Base-by-base conservation (phyloP, 2,113 vertebrate genomes). In the Pomatostomus ruficeps region DNA sequence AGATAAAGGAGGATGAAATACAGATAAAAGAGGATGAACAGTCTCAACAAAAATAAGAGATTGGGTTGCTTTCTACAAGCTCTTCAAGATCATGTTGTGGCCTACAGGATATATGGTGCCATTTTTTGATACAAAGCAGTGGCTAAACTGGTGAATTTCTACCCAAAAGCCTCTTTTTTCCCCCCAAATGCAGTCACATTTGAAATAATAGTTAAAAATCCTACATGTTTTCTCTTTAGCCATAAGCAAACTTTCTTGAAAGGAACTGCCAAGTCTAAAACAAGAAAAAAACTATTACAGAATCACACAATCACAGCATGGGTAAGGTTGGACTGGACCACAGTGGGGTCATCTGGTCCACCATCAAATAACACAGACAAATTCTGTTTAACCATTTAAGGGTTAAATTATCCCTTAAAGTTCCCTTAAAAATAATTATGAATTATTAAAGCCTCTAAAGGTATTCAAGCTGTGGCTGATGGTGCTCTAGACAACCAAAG, bases 21-120 rank as follows among this genome's bases (percentile, higher is more conserved):
- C 19, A 63, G 67, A 48, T 14, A 42, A 55, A 54, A 38, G 25
- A 87, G 23, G 45, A 9, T 62, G 42, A 85, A 73, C 7, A 43
- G 12, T 46, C 76, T 49, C 18, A 14, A 62, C 6, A 71, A 14
- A 72, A 90, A 25, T 15, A 23, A 61, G 40, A 72, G 12, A 26
- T 1, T 38, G 17, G 7, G 31, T 24, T 58, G 48, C 33, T 45
- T 54, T 63, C n/a, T n/a, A n/a, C n/a, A n/a, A n/a, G n/a, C n/a
- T 43, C 38, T 70, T 57, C 12, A 9, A 45, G 52, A 38, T 40
- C 16, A 9, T 7, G 8, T 3, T 40, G 62, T 58, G 28, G 29
- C 42, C 49, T 52, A 52, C 1, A 1, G 28, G 15, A 74, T 17
- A 61, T 24, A 21, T 0, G 0, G 19, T 29, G 19, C 7, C 24